Evolutionary conservation across 1,140 invertebrate genomes (phyloP), one percentile per base, ranked within the genome.

Genomic region (Caenorhabditis brenneri): DNA sequence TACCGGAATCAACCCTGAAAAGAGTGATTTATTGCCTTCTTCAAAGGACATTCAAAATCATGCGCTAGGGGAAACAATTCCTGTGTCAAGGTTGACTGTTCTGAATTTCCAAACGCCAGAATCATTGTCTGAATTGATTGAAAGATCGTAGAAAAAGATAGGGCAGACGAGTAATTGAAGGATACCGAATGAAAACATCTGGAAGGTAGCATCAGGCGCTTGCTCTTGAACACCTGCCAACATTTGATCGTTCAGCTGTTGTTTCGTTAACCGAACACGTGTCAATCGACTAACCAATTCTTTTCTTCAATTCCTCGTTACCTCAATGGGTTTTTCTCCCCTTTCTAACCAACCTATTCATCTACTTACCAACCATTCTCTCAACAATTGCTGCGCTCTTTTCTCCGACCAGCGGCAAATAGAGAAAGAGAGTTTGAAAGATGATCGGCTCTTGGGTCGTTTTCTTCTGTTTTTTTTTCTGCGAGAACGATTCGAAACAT

Each of bases 351-450:
- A 74, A 42, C 33, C 65, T 42, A 74, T 39, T 74, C 65, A 74
- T 74, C 65, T 74, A 42, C 65, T 74, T 74, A 74, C 65, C 65
- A 74, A 42, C 65, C 19, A 46, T 74, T n/a, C 60, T 15, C n/a
- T n/a, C 31, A 36, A 74, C 65, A 74, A 74, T 74, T 74, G 65
- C 36, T 42, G 65, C 65, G 36, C 36, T n/a, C 65, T 74, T 65
- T 65, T 36, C 31, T 33, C 31, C 58, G 58, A 33, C 29, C 31
- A 74, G 65, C 36, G 36, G 65, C 65, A 74, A 74, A 74, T 15
- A 74, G 12, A 51, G 42, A 4, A 46, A 46, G 42, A 46, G 9
- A 36, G 58, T 74, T 46, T 39, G 65, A 74, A 74, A 74, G 65
- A 74, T 74, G 65, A 74, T 74, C 65, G 65, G 36, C 36, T 74